phyloP scores from a whole-genome alignment of 2,888 invertebrate species.

The Orchestes rusci region DNA sequence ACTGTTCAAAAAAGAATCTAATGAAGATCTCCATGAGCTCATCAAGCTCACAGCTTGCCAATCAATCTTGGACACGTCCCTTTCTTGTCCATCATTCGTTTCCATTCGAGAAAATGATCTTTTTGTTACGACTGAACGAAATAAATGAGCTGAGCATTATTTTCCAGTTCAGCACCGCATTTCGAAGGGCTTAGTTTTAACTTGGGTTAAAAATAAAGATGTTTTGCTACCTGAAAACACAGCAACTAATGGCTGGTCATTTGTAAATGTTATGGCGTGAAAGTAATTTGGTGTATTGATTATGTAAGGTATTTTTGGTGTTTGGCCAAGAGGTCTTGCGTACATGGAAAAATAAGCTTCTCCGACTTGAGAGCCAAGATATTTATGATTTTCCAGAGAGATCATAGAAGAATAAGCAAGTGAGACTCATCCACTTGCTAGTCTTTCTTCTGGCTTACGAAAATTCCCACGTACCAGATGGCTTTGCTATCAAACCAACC shows the following conservation, averaged over 20 bases:
- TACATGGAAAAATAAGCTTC: too few species aligned
- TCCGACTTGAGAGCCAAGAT: too few species aligned
- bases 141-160: constrained; percentile 21
- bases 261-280: constrained; percentile 17
- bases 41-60: constrained; percentile 44
- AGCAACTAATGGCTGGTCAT: constrained; percentile 18
- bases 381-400: too few species aligned
- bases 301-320: too few species aligned
- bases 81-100: constrained; percentile 26
- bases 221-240: constrained; percentile 23
- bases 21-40: constrained; percentile 44
- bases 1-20: constrained; percentile 28
- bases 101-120: constrained; percentile 25
- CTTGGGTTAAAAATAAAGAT: constrained; percentile 21
- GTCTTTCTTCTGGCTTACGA: too few species aligned
- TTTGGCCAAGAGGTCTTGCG: too few species aligned
- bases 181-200: constrained; percentile 20
- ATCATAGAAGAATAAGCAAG: too few species aligned
- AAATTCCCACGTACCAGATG: too few species aligned
- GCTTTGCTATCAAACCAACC: too few species aligned
- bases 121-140: constrained; percentile 22
- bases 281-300: constrained; percentile 10
- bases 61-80: constrained; percentile 35
- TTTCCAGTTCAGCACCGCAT: constrained; percentile 14
- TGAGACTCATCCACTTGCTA: too few species aligned